Percentiles rank a stretch among this genome's conserved stretches.
Conservation (phyloP, 2,113 vertebrate genomes). For the Scartelaos histophorus region DNA sequence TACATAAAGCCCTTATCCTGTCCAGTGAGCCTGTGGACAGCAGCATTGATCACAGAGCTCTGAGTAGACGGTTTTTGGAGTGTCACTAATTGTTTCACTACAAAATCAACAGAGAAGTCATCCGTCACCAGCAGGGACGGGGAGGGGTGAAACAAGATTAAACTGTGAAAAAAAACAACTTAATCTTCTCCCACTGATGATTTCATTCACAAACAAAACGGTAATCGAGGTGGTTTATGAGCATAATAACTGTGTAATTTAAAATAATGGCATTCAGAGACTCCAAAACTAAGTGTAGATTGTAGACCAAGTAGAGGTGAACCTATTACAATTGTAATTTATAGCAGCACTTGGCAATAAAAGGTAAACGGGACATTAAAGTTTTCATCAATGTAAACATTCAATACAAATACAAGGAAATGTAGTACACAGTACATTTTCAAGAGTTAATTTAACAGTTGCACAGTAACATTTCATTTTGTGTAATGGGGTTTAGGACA, state of each 20-base stretch:
- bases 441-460: too few species aligned
- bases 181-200: slow-evolving; percentile 28
- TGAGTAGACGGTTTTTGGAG: slow-evolving; percentile 27
- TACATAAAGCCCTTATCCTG: slow-evolving; percentile 11
- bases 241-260: slow-evolving; percentile 9
- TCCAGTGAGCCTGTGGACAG: slow-evolving; percentile 18
- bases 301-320: too few species aligned
- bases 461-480: too few species aligned
- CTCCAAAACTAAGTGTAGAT: too few species aligned
- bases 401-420: too few species aligned
- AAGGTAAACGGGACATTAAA: too few species aligned
- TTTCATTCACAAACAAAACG: slow-evolving; percentile 35
- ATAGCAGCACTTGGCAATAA: too few species aligned
- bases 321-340: too few species aligned
- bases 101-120: slow-evolving; percentile 41
- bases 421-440: too few species aligned
- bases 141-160: slow-evolving; percentile 35
- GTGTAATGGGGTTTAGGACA: too few species aligned
- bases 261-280: too few species aligned
- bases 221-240: slow-evolving; percentile 32
- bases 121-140: slow-evolving; percentile 33
- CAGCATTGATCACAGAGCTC: slow-evolving; percentile 43
- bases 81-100: slow-evolving; percentile 45
- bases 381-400: too few species aligned
- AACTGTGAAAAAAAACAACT: slow-evolving; percentile 27